Conservation (phyloP, 1,140 invertebrate genomes). For the Procambarus clarkii region DNA sequence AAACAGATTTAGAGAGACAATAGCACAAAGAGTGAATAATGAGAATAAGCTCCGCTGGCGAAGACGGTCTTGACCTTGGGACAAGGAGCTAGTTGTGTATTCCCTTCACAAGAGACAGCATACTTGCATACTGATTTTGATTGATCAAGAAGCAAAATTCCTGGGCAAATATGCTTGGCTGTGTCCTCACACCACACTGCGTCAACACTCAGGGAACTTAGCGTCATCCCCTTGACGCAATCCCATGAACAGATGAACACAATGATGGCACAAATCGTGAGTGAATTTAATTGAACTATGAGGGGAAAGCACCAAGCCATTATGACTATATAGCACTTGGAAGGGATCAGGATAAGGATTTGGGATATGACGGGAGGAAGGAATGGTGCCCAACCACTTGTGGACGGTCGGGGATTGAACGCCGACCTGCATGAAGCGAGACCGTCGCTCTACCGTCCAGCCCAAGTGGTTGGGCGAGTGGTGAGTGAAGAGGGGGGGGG, state of each 20-base stretch:
- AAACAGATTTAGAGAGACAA: slow-evolving; percentile 14
- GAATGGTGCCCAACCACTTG: no score
- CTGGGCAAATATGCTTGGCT: slow-evolving; percentile 40
- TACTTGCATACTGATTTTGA: slow-evolving; percentile 48
- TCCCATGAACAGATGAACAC: background rate
- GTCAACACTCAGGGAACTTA: slow-evolving; percentile 20
- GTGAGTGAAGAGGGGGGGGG: background rate
- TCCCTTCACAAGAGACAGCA: slow-evolving; percentile 28
- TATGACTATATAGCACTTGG: no score
- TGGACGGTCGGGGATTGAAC: no score
- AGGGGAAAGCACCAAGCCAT: no score
- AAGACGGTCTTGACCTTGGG: slow-evolving; percentile 19
- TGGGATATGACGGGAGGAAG: no score
- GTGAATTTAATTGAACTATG: no score
- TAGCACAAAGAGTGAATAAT: background rate
- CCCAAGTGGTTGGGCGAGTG: no score
- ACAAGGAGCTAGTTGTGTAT: slow-evolving; percentile 31
- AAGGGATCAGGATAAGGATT: no score
- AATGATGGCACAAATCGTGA: slow-evolving; percentile 11
- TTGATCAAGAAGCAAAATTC: slow-evolving; percentile 49
- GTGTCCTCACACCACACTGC: slow-evolving; percentile 12
- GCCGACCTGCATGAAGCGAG: no score
- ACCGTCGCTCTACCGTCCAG: no score
- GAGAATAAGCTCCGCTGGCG: background rate
- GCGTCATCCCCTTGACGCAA: slow-evolving; percentile 15